Conservation (phyloP, 2,797 vertebrate species). For the Apodemus agrarius region DNA sequence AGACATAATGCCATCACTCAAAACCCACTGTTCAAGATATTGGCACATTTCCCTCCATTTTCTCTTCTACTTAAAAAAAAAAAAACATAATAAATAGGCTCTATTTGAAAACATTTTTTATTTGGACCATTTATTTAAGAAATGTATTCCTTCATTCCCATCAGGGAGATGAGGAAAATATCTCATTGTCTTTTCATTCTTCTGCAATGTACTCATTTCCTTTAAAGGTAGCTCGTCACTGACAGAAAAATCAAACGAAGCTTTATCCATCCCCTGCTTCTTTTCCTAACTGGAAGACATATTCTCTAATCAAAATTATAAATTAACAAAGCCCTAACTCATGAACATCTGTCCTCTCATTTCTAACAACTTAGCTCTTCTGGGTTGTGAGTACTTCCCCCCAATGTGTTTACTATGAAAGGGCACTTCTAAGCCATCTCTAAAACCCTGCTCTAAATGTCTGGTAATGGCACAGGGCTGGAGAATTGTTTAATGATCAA, state of each 20-base stretch:
- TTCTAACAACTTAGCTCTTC: neutral
- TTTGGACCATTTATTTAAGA: conserved; percentile 32
- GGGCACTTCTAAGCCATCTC: conserved; percentile 8
- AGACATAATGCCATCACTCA: neutral
- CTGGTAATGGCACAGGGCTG: conserved; percentile 3
- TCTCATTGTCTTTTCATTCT: neutral
- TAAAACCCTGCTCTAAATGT: neutral
- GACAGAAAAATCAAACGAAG: conserved; percentile 17
- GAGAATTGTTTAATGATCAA: conserved; percentile 60
- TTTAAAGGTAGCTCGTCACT: neutral
- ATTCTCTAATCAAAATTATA: conserved; percentile 50
- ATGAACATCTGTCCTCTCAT: neutral
- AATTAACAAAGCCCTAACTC: neutral
- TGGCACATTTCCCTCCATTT: neutral
- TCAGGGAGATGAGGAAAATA: neutral
- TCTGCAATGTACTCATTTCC: neutral
- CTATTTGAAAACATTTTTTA: conserved; percentile 44
- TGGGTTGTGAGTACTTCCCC: neutral
- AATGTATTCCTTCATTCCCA: neutral
- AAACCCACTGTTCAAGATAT: conserved; percentile 21
- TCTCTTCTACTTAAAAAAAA: conserved; percentile 22
- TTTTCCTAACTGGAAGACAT: conserved; percentile 21
- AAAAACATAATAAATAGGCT: neutral
- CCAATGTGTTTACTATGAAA: neutral
- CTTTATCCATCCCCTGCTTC: neutral